A percentile compares a stretch with the other conserved stretches of the same genome.
Evolutionary conservation across 2,888 invertebrate species (phyloP).

Genomic region (Metopia argyrocephala): DNA sequence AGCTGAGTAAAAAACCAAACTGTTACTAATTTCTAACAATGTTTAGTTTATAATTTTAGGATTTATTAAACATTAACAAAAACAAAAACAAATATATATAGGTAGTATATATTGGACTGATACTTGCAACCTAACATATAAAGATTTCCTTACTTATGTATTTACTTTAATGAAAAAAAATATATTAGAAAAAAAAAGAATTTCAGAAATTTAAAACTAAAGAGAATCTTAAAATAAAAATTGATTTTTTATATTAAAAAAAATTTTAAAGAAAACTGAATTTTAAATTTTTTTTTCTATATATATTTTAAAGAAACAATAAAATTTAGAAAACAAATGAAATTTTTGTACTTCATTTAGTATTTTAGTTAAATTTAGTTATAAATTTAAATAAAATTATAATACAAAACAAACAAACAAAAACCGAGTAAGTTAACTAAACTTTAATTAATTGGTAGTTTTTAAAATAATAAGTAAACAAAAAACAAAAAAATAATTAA

Average conservation of each 20-base stretch:
- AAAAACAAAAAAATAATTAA: constrained; percentile 43
- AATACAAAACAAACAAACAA: not conserved
- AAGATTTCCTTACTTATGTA: constrained; percentile 36
- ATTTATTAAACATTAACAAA: constrained; percentile 13
- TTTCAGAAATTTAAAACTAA: not conserved
- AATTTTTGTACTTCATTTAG: constrained; percentile 57
- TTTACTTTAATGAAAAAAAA: constrained; percentile 6
- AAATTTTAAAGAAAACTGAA: not conserved
- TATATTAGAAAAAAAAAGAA: constrained; percentile 5
- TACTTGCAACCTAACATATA: constrained; percentile 63
- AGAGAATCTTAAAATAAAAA: constrained; percentile 8
- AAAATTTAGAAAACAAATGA: constrained; percentile 12
- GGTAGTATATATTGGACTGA: constrained; percentile 63
- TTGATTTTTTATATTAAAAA: constrained; percentile 39
- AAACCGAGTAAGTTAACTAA: constrained; percentile 37
- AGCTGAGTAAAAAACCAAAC: constrained; percentile 9
- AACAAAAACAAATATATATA: constrained; percentile 46
- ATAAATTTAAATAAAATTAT: constrained; percentile 18
- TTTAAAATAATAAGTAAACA: no score
- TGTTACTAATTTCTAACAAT: constrained; percentile 16
- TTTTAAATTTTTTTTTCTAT: constrained; percentile 22
- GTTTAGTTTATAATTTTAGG: constrained; percentile 36
- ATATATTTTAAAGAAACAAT: not conserved
- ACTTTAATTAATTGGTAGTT: constrained; percentile 24
- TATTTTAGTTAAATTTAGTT: constrained; percentile 39